These are phyloP conservation scores for Macroglossus sobrinus DNA, from an alignment of 2,113 vertebrate genomes.

Conservation along the genomic window DNA sequence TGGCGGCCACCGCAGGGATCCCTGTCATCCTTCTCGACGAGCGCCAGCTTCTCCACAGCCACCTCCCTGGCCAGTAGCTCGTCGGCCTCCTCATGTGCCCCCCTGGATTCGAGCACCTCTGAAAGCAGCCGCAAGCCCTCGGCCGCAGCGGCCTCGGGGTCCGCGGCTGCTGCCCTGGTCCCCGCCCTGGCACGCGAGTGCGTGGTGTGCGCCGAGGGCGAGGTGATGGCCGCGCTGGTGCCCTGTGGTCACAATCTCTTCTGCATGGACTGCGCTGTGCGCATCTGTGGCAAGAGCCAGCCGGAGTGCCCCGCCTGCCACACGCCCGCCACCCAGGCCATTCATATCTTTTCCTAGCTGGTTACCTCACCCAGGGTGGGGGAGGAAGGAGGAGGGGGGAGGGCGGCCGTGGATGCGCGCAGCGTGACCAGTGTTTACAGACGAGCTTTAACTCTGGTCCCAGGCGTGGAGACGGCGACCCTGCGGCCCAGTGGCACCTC, in stretches of 20 bases:
- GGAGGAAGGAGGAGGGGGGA: neutral
- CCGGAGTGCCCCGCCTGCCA: conserved; percentile 95
- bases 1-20: conserved; percentile 89
- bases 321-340: conserved; percentile 95
- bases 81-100: conserved; percentile 80
- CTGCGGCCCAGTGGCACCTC: conserved; percentile 60
- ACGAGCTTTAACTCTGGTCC: conserved; percentile 81
- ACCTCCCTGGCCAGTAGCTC: conserved; percentile 85
- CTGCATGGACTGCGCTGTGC: conserved; percentile 98
- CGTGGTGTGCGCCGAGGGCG: conserved; percentile 94
- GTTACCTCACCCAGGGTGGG: accelerated
- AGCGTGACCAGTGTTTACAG: conserved; percentile 50
- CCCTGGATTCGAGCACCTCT: conserved; percentile 88
- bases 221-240: conserved; percentile 94
- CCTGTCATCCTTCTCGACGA: conserved; percentile 87
- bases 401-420: neutral
- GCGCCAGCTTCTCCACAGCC: conserved; percentile 88
- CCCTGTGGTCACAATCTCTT: conserved; percentile 98
- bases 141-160: neutral
- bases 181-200: conserved; percentile 83
- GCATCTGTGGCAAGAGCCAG: conserved; percentile 93
- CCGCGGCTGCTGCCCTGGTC: neutral
- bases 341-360: conserved; percentile 98
- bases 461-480: conserved; percentile 44
- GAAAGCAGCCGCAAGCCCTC: conserved; percentile 59